Percentiles rank a stretch among this genome's conserved stretches.
phyloP scores from a whole-genome alignment of 2,113 vertebrate genomes.

The Colaptes auratus region DNA sequence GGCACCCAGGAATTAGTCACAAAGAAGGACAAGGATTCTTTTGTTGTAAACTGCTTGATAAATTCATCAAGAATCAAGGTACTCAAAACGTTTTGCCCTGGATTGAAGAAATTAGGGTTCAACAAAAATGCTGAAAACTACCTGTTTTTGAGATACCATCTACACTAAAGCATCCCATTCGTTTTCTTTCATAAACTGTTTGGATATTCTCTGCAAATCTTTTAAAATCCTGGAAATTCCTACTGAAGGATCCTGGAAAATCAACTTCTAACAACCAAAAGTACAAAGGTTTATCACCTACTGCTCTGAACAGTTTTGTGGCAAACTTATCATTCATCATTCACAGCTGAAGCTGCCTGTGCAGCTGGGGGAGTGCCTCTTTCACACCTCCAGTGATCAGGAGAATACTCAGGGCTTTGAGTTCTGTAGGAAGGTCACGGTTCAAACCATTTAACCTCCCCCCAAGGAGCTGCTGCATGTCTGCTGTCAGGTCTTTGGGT shows the following conservation, averaged over 20 bases:
- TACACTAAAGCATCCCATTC: background rate
- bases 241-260: background rate
- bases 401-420: background rate
- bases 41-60: background rate
- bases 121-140: background rate
- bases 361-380: background rate
- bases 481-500: background rate
- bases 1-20: background rate
- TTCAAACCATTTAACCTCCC: background rate
- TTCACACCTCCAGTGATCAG: accelerated
- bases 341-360: background rate
- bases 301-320: background rate
- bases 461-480: accelerated
- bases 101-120: background rate
- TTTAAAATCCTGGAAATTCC: background rate
- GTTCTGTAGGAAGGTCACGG: accelerated
- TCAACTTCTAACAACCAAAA: no score
- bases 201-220: background rate
- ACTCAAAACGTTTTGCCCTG: background rate
- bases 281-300: background rate
- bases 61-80: background rate
- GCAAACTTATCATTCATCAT: background rate
- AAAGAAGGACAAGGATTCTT: background rate
- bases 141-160: background rate
- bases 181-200: background rate